Evolutionary conservation across 2,888 invertebrate species (phyloP).

Genomic region (Ametastegia equiseti): DNA sequence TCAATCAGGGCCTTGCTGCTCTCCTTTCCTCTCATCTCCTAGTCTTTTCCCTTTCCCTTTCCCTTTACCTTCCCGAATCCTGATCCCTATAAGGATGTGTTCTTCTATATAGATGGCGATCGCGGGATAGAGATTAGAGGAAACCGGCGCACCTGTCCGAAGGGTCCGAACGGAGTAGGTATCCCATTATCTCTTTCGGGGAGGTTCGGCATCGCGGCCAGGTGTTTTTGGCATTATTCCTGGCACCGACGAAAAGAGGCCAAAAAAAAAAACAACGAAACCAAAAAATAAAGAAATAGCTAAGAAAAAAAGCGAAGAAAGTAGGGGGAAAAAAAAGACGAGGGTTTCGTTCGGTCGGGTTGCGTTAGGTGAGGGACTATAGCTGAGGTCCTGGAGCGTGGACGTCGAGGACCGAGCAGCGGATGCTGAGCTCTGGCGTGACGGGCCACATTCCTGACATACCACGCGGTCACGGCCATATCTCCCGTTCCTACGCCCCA

Average conservation of each 20-base stretch:
- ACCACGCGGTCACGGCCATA: constrained; percentile 74
- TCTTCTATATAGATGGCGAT: constrained; percentile 27
- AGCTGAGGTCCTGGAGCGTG: constrained; percentile 30
- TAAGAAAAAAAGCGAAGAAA: constrained; percentile 46
- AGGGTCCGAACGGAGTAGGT: constrained; percentile 39
- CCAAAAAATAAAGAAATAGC: no score
- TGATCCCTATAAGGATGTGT: no score
- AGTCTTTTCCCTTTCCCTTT: background rate
- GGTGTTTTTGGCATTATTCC: constrained; percentile 49
- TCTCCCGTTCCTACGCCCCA: constrained; percentile 70
- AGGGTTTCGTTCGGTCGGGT: constrained; percentile 37
- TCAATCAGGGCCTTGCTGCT: no score
- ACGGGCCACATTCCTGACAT: constrained; percentile 74
- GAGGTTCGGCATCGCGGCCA: constrained; percentile 38
- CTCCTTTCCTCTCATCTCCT: no score
- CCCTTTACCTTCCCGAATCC: background rate
- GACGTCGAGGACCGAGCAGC: constrained; percentile 29
- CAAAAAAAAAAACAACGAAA: constrained; percentile 36
- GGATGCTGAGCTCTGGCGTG: constrained; percentile 68
- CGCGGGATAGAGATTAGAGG: constrained; percentile 35
- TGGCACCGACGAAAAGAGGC: background rate
- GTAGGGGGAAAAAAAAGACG: background rate
- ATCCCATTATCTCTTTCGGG: constrained; percentile 45
- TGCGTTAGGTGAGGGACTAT: constrained; percentile 27
- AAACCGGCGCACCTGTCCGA: constrained; percentile 40